phyloP scores from a whole-genome alignment of 2,888 invertebrate genomes.

The Caenorhabditis doughertyi region DNA sequence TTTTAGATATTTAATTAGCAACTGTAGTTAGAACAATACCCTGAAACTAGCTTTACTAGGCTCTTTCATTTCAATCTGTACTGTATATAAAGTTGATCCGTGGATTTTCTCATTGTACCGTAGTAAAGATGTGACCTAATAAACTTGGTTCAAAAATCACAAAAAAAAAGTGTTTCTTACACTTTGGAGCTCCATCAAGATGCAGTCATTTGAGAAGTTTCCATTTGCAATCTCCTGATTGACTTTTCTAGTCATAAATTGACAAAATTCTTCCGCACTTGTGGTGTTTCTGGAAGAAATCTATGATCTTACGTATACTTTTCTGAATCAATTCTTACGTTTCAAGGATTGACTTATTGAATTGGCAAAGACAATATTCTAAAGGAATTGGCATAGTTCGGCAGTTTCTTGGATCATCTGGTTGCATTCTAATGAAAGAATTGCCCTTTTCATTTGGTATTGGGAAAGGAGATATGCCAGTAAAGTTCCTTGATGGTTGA shows the following conservation, averaged over 20 bases:
- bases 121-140: constrained; percentile 10
- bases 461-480: constrained; percentile 2
- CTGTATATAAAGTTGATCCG: constrained; percentile 28
- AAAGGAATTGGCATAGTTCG: constrained; percentile 65
- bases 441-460: constrained; percentile 62
- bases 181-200: constrained; percentile 41
- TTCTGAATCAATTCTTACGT: constrained; percentile 34
- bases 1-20: neutral
- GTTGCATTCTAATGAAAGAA: constrained; percentile 64
- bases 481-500: constrained; percentile 46
- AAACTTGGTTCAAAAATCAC: no score
- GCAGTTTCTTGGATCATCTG: constrained; percentile 57
- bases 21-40: no score
- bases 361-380: constrained; percentile 72
- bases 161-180: no score
- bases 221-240: constrained; percentile 29
- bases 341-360: constrained; percentile 4
- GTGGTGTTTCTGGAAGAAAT: constrained; percentile 43
- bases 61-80: constrained; percentile 16
- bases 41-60: constrained; percentile 53
- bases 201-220: constrained; percentile 32
- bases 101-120: constrained; percentile 29
- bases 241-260: neutral
- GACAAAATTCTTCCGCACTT: no score
- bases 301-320: no score